Base-by-base conservation (phyloP, 2,797 vertebrate genomes). In the Leptoclinus maculatus region DNA sequence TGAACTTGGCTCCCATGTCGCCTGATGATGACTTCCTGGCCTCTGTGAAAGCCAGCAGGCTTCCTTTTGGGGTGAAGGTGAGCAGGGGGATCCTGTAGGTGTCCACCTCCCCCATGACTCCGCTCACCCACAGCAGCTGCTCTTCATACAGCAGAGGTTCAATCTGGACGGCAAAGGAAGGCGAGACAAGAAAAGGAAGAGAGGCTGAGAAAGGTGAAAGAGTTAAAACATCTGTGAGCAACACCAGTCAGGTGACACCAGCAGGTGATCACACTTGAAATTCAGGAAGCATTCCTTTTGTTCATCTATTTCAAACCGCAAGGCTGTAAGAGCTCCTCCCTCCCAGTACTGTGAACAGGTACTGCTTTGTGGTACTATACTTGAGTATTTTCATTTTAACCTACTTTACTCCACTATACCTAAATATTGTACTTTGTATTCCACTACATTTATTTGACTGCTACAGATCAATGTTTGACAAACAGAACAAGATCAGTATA, bases 61-160 rank as follows among this genome's bases (percentile, higher is more conserved):
- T 96, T 54, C 96, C 97, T 27, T 53, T 85, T 1, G 94, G 77
- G 0, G 96, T 97, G 78, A 91, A 95, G 11, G 94, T 92, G 79
- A 98, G 88, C 51, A 98, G 87, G 0, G 97, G 97, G 69, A 98
- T 92, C 76, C 97, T 93, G 88, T 91, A 98, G 4, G 96, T 96
- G 90, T 94, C 91, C 69, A 97, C 96, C 2, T 93, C 19, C 4
- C 96, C 97, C 13, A 92, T 90, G 7, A 36, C 71, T 1, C 95
- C 96, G 0, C 95, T 94, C 75, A 97, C 94, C 97, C 97, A 98
- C 78, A 98, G 91, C 84, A 97, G 78, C 90, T 97, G 96, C 91
- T 98, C 97, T 60, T 96, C 94, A 21, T 92, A 93, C 82, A 97
- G 62, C 82, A 96, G 75, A 0, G 97, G 97, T 0, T 92, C 69